phyloP scores from a whole-genome alignment of 1,140 invertebrate species.

The Solenopsis fugax region DNA sequence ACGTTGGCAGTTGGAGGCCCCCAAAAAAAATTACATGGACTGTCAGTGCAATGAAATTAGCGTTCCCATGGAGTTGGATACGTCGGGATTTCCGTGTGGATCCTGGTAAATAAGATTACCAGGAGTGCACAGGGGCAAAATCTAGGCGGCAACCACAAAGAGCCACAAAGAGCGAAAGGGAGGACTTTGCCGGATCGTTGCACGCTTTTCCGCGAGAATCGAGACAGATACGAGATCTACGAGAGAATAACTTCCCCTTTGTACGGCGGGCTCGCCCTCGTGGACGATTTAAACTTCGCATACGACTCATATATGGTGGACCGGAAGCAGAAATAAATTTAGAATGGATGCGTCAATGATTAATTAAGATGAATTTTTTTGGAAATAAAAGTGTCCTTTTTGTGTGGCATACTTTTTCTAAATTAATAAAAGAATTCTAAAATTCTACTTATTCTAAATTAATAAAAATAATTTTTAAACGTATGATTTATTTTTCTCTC shows the following conservation, averaged over 20 bases:
- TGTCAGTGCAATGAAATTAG: slow-evolving; percentile 48
- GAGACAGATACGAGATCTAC: slow-evolving; percentile 76
- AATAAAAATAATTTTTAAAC: background rate
- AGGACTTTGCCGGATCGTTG: slow-evolving; percentile 77
- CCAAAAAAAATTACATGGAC: slow-evolving; percentile 1
- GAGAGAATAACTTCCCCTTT: slow-evolving; percentile 75
- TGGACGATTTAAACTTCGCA: slow-evolving; percentile 69
- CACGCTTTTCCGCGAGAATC: slow-evolving; percentile 77
- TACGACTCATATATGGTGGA: slow-evolving; percentile 31
- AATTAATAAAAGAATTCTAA: too few relatives aligned
- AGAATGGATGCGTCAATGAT: background rate
- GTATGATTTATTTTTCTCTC: background rate
- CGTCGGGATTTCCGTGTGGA: slow-evolving; percentile 17
- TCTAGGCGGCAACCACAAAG: slow-evolving; percentile 64
- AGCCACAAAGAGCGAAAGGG: slow-evolving; percentile 68
- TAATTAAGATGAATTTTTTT: background rate
- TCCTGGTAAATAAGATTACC: slow-evolving; percentile 58
- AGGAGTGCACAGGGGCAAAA: slow-evolving; percentile 25
- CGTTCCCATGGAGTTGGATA: slow-evolving; percentile 44
- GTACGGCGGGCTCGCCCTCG: slow-evolving; percentile 45
- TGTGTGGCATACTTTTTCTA: background rate
- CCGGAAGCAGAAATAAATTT: background rate
- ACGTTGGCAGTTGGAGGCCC: background rate
- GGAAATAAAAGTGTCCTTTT: background rate
- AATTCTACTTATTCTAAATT: too few relatives aligned